A percentile compares a stretch with the other conserved stretches of the same genome.
Evolutionary conservation across 2,888 invertebrate genomes (phyloP).

Genomic region (Cephus nigrinus): DNA sequence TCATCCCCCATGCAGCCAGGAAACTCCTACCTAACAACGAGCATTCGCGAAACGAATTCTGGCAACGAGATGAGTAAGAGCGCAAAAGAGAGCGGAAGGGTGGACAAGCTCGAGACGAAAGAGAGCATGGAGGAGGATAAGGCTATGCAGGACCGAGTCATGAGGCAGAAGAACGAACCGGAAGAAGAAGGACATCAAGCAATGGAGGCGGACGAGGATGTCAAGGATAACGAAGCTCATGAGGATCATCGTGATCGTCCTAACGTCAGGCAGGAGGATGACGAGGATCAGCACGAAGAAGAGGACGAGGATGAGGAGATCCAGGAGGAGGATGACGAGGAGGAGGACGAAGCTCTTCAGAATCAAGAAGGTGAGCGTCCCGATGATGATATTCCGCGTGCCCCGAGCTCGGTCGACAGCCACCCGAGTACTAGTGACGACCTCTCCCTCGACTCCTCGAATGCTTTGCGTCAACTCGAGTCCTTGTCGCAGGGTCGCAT

Average conservation of each 20-base stretch:
- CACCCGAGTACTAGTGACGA: constrained; percentile 69
- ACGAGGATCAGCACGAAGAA: constrained; percentile 41
- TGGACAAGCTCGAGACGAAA: not conserved
- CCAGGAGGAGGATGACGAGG: constrained; percentile 37
- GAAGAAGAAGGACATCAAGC: constrained; percentile 55
- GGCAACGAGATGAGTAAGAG: not conserved
- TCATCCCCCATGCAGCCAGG: constrained; percentile 5
- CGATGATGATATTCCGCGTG: constrained; percentile 57
- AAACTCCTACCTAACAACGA: constrained; percentile 7
- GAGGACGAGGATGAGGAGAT: constrained; percentile 52
- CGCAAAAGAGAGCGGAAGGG: constrained; percentile 1
- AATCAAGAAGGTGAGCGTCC: constrained; percentile 46
- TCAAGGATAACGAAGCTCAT: constrained; percentile 58
- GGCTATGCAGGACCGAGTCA: constrained; percentile 9
- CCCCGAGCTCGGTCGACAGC: constrained; percentile 70
- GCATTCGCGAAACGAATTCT: not conserved
- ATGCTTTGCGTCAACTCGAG: constrained; percentile 82
- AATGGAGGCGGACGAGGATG: constrained; percentile 55
- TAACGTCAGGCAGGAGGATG: constrained; percentile 32
- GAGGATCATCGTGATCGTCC: not conserved
- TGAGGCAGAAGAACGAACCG: constrained; percentile 26
- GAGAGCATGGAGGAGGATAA: constrained; percentile 6
- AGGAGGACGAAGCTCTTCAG: constrained; percentile 48
- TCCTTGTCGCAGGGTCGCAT: constrained; percentile 81
- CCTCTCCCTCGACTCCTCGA: constrained; percentile 70